These are phyloP conservation scores for Tiphia femorata DNA, from an alignment of 2,888 invertebrate species.

Conservation along the genomic window DNA sequence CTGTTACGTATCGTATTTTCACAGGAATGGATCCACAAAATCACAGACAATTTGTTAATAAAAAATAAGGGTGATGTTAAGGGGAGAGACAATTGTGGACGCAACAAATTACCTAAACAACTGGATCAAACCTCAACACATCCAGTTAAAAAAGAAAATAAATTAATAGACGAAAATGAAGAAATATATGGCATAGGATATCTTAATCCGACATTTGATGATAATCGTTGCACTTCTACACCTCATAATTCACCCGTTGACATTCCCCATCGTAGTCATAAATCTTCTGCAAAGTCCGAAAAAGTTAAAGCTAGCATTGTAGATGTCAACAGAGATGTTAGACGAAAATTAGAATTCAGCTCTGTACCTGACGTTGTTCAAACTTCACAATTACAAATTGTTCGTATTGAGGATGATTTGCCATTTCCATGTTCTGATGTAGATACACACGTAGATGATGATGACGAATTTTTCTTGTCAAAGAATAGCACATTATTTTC, in stretches of 20 bases:
- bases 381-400: slow-evolving; percentile 55
- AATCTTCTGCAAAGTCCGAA: slow-evolving; percentile 53
- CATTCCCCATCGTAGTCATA: slow-evolving; percentile 49
- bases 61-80: slow-evolving; percentile 56
- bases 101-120: slow-evolving; percentile 38
- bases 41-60: slow-evolving; percentile 63
- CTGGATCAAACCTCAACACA: slow-evolving; percentile 40
- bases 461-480: slow-evolving; percentile 70
- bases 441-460: slow-evolving; percentile 36
- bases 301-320: slow-evolving; percentile 73
- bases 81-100: slow-evolving; percentile 64
- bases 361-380: slow-evolving; percentile 67
- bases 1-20: slow-evolving; percentile 58
- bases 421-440: slow-evolving; percentile 40
- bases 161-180: slow-evolving; percentile 48
- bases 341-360: slow-evolving; percentile 72
- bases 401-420: slow-evolving; percentile 34
- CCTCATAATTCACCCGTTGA: slow-evolving; percentile 52
- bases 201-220: slow-evolving; percentile 64
- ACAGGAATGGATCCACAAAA: slow-evolving; percentile 67
- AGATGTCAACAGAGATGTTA: slow-evolving; percentile 75
- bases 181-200: slow-evolving; percentile 60
- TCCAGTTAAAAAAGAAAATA: slow-evolving; percentile 40
- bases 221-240: slow-evolving; percentile 45
- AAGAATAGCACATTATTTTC: slow-evolving; percentile 79